Evolutionary conservation across 2,797 vertebrate species (phyloP).

Genomic region (Cossypha heuglini): DNA sequence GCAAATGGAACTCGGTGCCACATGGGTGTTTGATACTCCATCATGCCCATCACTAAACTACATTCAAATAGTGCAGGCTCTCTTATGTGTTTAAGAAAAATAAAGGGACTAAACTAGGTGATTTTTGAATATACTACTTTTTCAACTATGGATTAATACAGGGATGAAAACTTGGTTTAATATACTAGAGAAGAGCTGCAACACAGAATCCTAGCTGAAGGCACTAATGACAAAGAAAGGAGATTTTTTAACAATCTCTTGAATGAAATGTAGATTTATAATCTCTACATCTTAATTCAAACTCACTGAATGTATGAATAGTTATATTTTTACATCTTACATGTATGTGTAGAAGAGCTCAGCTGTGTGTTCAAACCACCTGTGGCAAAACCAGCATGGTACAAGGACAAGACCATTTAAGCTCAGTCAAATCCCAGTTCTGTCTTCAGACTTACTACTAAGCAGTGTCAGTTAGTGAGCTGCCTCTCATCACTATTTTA

Average conservation of each 20-base stretch:
- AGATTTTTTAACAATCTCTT: neutral
- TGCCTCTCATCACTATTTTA: neutral
- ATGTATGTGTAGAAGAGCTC: neutral
- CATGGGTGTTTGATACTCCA: neutral
- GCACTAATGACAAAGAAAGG: neutral
- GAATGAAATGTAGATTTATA: neutral
- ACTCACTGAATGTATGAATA: neutral
- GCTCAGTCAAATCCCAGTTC: neutral
- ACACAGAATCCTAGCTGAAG: neutral
- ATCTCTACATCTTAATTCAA: neutral
- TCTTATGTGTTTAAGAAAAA: neutral
- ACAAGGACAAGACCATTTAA: neutral
- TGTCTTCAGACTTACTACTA: neutral
- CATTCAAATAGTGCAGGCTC: neutral
- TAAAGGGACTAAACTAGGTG: neutral
- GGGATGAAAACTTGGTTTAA: neutral
- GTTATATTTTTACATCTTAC: neutral
- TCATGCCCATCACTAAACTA: neutral
- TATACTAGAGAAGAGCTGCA: neutral
- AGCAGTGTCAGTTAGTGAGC: neutral
- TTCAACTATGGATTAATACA: neutral
- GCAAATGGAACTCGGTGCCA: neutral
- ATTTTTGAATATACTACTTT: neutral
- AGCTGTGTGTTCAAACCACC: neutral
- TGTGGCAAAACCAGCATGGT: rapidly evolving